Conservation (phyloP, 2,113 vertebrate species). For the Tachysurus fulvidraco region DNA sequence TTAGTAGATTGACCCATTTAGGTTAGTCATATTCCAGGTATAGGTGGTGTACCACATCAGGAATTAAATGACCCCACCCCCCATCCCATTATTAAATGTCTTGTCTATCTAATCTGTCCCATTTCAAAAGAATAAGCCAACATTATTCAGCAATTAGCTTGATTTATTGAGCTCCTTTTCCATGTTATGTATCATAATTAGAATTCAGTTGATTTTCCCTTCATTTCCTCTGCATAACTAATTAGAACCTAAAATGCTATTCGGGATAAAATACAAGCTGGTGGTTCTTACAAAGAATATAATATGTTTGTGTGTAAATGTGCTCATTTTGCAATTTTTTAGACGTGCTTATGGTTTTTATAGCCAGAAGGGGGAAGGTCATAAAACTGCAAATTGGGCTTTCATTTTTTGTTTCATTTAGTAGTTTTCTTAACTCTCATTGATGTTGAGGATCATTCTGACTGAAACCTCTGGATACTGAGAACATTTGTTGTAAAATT, state of each 20-base stretch:
- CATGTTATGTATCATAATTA: background rate
- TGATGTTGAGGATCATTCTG: background rate
- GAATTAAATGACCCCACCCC: background rate
- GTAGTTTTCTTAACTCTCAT: background rate
- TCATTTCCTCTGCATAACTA: background rate
- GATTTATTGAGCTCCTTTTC: background rate
- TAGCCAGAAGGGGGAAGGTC: background rate
- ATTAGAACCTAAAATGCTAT: background rate
- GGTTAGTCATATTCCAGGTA: background rate
- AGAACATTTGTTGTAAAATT: background rate
- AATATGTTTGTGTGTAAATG: background rate
- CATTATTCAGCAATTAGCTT: background rate
- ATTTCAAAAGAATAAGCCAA: background rate
- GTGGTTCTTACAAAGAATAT: background rate
- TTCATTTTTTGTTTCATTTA: background rate
- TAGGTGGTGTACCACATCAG: background rate
- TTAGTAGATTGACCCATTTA: background rate
- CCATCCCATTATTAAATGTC: background rate
- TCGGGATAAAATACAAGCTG: background rate
- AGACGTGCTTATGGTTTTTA: conserved; percentile 2
- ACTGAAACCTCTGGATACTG: background rate
- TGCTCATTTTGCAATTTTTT: background rate
- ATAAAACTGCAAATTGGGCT: background rate
- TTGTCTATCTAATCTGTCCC: too few relatives aligned
- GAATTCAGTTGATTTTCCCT: background rate